Conservation (phyloP, 2,797 vertebrate genomes). For the Alauda arvensis region DNA sequence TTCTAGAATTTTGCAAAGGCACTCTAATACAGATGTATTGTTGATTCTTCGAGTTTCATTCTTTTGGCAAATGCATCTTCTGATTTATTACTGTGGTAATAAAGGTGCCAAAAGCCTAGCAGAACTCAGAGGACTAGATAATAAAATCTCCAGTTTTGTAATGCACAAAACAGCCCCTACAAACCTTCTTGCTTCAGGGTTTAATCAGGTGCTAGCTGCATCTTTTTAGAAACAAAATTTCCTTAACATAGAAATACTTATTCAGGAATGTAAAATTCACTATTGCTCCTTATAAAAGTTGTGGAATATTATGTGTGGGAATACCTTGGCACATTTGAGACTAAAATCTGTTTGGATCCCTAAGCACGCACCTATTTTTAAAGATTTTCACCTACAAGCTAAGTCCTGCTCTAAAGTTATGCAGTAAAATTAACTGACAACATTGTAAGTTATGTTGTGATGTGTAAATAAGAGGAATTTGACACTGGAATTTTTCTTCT, state of each 20-base stretch:
- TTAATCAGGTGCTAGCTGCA: neutral
- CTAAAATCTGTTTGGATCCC: neutral
- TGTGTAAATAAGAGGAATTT: neutral
- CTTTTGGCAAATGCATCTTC: neutral
- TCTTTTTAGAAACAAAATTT: neutral
- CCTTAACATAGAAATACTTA: neutral
- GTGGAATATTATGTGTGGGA: neutral
- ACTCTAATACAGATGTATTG: neutral
- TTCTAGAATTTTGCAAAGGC: neutral
- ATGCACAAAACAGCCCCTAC: fast-evolving
- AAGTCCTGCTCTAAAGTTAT: neutral
- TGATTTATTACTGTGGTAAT: neutral
- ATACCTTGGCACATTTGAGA: neutral
- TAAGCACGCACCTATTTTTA: neutral
- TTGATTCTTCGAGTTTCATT: neutral
- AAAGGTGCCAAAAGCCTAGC: neutral
- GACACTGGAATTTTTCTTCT: neutral
- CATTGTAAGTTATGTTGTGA: neutral
- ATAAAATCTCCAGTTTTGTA: neutral
- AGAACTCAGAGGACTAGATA: neutral
- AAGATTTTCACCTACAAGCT: neutral
- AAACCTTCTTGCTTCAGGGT: neutral
- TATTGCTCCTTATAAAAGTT: neutral
- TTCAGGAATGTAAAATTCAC: neutral
- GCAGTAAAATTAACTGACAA: neutral